These are phyloP conservation scores for Cabera pusaria DNA, from an alignment of 2,888 invertebrate genomes.

Conservation along the genomic window DNA sequence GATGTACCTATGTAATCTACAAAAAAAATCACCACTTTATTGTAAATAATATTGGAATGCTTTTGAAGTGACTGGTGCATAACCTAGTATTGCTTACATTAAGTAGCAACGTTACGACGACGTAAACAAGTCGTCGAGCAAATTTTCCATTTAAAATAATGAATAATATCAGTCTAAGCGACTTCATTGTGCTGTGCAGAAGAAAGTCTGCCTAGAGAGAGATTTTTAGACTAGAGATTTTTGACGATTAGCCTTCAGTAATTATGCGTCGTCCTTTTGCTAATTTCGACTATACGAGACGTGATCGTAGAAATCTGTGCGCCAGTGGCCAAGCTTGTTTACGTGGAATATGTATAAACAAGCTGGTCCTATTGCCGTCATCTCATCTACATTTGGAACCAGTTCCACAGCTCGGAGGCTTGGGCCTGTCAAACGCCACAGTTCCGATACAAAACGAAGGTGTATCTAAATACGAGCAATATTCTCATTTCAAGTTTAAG, in stretches of 20 bases:
- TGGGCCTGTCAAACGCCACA: conserved; percentile 64
- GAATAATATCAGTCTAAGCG: not conserved
- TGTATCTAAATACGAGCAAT: conserved; percentile 69
- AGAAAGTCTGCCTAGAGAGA: too few species aligned
- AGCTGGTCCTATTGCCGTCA: conserved; percentile 72
- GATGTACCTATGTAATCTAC: too few species aligned
- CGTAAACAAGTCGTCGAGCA: conserved; percentile 7
- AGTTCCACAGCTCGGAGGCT: conserved; percentile 67
- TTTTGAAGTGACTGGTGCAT: too few species aligned
- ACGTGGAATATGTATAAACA: conserved; percentile 52
- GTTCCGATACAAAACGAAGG: conserved; percentile 76
- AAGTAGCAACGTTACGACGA: not conserved
- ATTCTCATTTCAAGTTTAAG: conserved; percentile 72
- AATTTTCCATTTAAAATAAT: conserved; percentile 11
- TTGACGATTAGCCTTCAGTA: too few species aligned
- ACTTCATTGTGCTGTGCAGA: not conserved
- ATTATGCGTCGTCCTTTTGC: not conserved
- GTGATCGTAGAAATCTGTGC: conserved; percentile 11
- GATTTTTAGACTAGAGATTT: too few species aligned
- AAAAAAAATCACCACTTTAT: too few species aligned
- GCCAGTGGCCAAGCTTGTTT: conserved; percentile 18
- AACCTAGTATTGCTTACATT: not conserved
- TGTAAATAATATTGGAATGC: too few species aligned
- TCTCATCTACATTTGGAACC: conserved; percentile 81
- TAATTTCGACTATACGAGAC: conserved; percentile 9